Base-by-base conservation (phyloP, 2,888 invertebrate genomes). In the Noctua janthina region DNA sequence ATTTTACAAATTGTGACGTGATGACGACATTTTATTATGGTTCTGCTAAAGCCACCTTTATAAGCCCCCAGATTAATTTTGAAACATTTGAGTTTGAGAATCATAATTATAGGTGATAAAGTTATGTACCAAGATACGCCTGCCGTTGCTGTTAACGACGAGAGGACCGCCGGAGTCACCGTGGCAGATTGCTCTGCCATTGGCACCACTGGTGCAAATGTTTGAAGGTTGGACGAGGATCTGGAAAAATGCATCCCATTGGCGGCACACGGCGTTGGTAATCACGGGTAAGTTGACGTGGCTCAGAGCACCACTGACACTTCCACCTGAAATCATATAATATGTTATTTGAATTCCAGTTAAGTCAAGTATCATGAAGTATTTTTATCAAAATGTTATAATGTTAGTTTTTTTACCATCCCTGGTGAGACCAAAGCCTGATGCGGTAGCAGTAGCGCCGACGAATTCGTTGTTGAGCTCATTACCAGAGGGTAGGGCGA, bases 151-250 rank as follows among this genome's bases (percentile, higher is more conserved):
- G 49, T 46, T 81, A 6, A 91, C 74, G 13, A 85, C 87, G 2
- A 94, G 90, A 2, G 94, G 93, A 29, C 94, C 93, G 13, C 94
- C 94, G 29, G 93, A 93, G 82, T 93, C 93, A 8, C 94, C 92
- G 0, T 62, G 20, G 87, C 94, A 94, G 17, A 91, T 90, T 62
- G 92, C 89, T 17, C 73, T 76, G 17, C 90, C 90, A 1, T 86
- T 87, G 3, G 70, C 75, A 1, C 93, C 93, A 81, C 91, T 92
- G 29, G 89, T 92, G 83, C 93, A 94, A 68, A 94, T 82, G 81
- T 92, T 92, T 7, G 89, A 88, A 6, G 73, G 20, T 7, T 87
- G 90, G 0, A 93, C 20, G 35, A 86, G 74, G 0, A 81, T 8
- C 5, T 88, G 88, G 87, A 64, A 78, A 39, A n/a, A 10, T 1